Evolutionary conservation across 2,113 vertebrate genomes (phyloP).

Genomic region (Nesoenas mayeri): DNA sequence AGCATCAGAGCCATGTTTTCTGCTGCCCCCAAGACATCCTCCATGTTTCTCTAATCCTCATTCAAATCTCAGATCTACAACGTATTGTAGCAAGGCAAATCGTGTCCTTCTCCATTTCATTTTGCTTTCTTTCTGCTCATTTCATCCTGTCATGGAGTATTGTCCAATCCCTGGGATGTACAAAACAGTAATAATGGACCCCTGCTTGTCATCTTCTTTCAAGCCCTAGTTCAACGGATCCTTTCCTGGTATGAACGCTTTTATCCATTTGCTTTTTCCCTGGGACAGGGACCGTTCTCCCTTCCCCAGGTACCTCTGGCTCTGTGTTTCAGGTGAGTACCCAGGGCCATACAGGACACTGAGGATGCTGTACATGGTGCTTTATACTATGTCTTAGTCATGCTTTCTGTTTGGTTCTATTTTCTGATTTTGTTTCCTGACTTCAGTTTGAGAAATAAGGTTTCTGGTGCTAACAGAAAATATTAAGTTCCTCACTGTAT

Average conservation of each 20-base stretch:
- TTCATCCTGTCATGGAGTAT: not conserved
- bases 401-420: not conserved
- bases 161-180: not conserved
- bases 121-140: not conserved
- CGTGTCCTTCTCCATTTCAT: not conserved
- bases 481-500: not conserved
- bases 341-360: not conserved
- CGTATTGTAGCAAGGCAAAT: not conserved
- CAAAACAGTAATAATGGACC: not conserved
- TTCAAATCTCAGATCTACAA: not conserved
- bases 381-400: fast-evolving
- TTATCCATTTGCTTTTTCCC: not conserved
- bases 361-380: too few relatives aligned
- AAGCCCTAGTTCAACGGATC: not conserved
- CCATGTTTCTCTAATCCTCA: not conserved
- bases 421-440: not conserved
- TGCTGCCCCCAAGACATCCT: not conserved
- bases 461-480: not conserved
- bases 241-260: not conserved
- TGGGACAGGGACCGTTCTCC: not conserved
- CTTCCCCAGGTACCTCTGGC: not conserved
- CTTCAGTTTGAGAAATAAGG: not conserved
- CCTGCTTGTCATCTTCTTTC: not conserved
- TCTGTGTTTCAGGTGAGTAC: not conserved
- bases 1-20: not conserved